These are phyloP conservation scores for Cryptotermes secundus DNA, from an alignment of 1,140 invertebrate genomes.

Conservation along the genomic window DNA sequence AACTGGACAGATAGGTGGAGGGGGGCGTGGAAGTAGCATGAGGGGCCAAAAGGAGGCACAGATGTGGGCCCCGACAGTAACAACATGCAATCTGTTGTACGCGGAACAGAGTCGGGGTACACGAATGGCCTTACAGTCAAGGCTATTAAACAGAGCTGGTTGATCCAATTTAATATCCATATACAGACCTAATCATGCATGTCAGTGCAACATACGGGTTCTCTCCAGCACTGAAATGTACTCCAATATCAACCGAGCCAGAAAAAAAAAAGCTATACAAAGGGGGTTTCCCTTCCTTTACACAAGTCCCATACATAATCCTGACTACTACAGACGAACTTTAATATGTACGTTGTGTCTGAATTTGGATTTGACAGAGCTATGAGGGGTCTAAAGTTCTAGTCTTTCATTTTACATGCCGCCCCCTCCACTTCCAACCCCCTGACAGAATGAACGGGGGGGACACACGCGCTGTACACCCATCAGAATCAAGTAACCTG, in stretches of 20 bases:
- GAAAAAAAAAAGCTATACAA: background rate
- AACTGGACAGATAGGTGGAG: too few species aligned
- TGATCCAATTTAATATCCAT: constrained; percentile 11
- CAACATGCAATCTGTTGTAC: too few species aligned
- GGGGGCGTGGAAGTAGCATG: too few species aligned
- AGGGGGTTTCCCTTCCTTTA: background rate
- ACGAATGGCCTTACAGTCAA: background rate
- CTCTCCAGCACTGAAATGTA: background rate
- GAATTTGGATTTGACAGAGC: background rate
- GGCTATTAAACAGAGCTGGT: background rate
- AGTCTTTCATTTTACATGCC: background rate
- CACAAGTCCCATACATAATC: background rate
- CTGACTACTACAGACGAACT: background rate
- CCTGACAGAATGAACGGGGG: background rate
- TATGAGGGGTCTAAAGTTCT: background rate
- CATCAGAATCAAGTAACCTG: background rate
- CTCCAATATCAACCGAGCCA: background rate
- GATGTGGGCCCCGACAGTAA: too few species aligned
- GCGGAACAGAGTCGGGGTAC: background rate
- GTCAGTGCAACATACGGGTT: background rate
- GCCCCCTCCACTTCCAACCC: too few species aligned
- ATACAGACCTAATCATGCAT: background rate
- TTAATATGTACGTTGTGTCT: background rate
- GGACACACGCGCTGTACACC: background rate
- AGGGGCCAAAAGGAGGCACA: too few species aligned